Evolutionary conservation across 2,888 invertebrate species (phyloP).

Genomic region (Disparrhopalites patrizii): DNA sequence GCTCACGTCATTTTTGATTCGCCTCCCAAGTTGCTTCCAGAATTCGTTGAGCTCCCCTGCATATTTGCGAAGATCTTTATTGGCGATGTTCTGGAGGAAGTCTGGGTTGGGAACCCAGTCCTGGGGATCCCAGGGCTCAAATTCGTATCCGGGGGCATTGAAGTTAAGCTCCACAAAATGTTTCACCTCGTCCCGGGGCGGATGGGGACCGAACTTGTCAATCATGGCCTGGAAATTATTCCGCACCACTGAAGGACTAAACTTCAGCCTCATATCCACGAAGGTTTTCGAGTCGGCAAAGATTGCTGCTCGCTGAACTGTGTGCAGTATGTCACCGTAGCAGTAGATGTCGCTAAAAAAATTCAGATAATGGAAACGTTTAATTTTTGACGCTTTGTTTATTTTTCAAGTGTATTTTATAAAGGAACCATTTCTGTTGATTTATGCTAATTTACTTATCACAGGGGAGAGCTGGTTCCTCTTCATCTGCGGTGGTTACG

Average conservation of each 20-base stretch:
- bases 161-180: constrained; percentile 42
- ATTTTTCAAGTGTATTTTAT: background rate
- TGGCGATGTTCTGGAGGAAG: constrained; percentile 67
- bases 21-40: constrained; percentile 55
- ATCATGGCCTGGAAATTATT: constrained; percentile 59
- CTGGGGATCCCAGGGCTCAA: constrained; percentile 56
- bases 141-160: constrained; percentile 31
- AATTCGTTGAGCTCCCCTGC: constrained; percentile 58
- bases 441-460: constrained; percentile 14
- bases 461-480: constrained; percentile 12
- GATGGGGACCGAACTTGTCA: constrained; percentile 53
- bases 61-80: constrained; percentile 68
- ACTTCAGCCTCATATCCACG: constrained; percentile 67
- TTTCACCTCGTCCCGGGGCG: constrained; percentile 33
- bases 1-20: constrained; percentile 69
- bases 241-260: constrained; percentile 59
- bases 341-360: constrained; percentile 66
- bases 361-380: too few species aligned
- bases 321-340: constrained; percentile 69
- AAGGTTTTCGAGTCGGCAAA: constrained; percentile 77
- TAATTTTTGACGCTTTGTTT: background rate
- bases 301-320: constrained; percentile 74
- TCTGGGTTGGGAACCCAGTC: constrained; percentile 74
- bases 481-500: too few species aligned
- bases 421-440: too few species aligned